phyloP scores from a whole-genome alignment of 1,140 invertebrate genomes.

The Latrodectus geometricus region DNA sequence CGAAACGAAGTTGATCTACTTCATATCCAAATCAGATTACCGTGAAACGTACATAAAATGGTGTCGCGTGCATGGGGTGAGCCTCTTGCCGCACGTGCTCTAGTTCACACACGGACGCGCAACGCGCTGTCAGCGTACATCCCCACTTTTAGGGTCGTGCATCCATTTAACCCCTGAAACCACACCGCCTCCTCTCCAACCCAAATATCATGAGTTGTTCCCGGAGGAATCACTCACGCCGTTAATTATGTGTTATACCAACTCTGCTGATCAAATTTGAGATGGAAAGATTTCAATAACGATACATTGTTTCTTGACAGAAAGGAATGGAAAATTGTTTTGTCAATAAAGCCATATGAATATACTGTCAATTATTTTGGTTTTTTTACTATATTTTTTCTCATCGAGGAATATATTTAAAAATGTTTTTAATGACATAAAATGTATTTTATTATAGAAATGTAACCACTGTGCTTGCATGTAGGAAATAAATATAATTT shows the following conservation, averaged over 20 bases:
- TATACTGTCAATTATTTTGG: no score
- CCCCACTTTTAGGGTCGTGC: constrained; percentile 39
- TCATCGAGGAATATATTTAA: no score
- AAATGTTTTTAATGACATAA: no score
- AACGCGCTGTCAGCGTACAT: not conserved
- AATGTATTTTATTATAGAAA: no score
- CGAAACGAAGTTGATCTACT: not conserved
- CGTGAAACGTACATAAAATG: constrained; percentile 60
- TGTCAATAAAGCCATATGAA: no score
- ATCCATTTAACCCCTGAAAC: constrained; percentile 52
- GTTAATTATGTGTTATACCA: not conserved
- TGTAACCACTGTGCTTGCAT: no score
- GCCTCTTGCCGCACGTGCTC: constrained; percentile 35
- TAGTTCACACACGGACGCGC: constrained; percentile 46
- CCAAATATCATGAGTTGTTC: constrained; percentile 27
- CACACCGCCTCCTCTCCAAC: constrained; percentile 7
- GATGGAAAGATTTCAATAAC: no score
- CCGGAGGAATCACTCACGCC: not conserved
- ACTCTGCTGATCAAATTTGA: no score
- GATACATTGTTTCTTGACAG: no score
- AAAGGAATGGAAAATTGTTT: no score
- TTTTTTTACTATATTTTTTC: no score
- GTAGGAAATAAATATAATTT: no score
- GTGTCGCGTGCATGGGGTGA: constrained; percentile 50
- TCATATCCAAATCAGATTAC: constrained; percentile 58